Percentiles rank a stretch among this genome's conserved stretches.
phyloP scores from a whole-genome alignment of 2,797 vertebrate genomes.

The Myiotriccus ornatus region DNA sequence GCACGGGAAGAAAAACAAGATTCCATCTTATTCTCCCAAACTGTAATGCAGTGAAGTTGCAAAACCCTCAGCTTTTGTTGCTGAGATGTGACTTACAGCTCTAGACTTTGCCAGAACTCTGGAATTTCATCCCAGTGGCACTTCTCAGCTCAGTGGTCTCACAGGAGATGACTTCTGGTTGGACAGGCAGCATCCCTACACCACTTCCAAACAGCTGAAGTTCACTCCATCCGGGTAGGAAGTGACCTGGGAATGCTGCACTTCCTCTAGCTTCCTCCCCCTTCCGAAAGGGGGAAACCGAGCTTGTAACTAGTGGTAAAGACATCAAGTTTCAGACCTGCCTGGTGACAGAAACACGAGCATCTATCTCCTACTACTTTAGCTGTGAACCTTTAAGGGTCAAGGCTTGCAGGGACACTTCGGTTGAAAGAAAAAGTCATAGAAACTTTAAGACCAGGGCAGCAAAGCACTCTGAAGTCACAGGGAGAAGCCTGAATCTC shows the following conservation, averaged over 20 bases:
- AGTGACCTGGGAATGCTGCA: neutral
- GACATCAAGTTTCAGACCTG: neutral
- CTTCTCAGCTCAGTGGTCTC: neutral
- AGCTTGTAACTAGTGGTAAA: neutral
- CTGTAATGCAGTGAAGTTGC: neutral
- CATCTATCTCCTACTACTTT: neutral
- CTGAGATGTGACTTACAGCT: neutral
- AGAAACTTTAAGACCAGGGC: neutral
- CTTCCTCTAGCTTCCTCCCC: fast-evolving
- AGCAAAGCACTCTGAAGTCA: neutral
- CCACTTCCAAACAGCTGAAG: neutral
- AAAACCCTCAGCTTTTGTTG: neutral
- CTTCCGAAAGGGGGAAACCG: neutral
- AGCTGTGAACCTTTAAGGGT: neutral
- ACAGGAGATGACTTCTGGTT: neutral
- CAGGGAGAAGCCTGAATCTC: neutral
- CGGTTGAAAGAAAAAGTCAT: neutral
- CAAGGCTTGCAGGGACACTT: neutral
- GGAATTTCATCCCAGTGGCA: neutral
- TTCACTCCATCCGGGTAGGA: neutral
- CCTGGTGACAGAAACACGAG: neutral
- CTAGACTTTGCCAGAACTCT: neutral
- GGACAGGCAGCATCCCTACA: neutral
- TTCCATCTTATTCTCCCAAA: neutral
- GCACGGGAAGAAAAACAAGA: neutral